Conservation (phyloP, 1,140 invertebrate species). For the Antheraea pernyi region DNA sequence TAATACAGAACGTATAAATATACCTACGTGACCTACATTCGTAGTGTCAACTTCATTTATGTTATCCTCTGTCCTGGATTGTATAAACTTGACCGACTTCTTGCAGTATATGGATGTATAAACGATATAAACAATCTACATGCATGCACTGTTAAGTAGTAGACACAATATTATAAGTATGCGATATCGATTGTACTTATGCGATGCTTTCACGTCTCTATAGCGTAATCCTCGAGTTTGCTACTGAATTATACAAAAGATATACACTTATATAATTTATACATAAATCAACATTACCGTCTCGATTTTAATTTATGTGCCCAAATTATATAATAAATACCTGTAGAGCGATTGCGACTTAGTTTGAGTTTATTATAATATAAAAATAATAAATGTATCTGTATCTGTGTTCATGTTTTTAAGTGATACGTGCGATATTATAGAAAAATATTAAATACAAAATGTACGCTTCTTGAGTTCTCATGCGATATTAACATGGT, state of each 20-base stretch:
- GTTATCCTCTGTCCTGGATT: conserved; percentile 73
- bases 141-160: conserved; percentile 37
- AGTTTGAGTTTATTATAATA: too few relatives aligned
- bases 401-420: too few relatives aligned
- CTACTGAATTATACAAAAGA: too few relatives aligned
- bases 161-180: conserved; percentile 33
- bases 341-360: too few relatives aligned
- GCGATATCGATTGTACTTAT: conserved; percentile 16
- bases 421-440: too few relatives aligned
- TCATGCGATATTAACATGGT: too few relatives aligned
- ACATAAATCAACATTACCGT: background rate
- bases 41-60: conserved; percentile 57
- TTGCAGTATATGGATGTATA: conserved; percentile 52
- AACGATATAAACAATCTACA: conserved; percentile 53
- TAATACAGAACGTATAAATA: conserved; percentile 15
- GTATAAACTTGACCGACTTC: conserved; percentile 71
- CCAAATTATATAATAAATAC: too few relatives aligned
- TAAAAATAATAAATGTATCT: too few relatives aligned
- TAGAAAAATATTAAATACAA: too few relatives aligned
- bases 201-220: conserved; percentile 2
- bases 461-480: too few relatives aligned
- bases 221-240: conserved; percentile 19
- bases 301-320: background rate
- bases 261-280: background rate
- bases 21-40: conserved; percentile 40